Evolutionary conservation across 1,140 invertebrate species (phyloP).

Genomic region (Pentalonia nigronervosa): DNA sequence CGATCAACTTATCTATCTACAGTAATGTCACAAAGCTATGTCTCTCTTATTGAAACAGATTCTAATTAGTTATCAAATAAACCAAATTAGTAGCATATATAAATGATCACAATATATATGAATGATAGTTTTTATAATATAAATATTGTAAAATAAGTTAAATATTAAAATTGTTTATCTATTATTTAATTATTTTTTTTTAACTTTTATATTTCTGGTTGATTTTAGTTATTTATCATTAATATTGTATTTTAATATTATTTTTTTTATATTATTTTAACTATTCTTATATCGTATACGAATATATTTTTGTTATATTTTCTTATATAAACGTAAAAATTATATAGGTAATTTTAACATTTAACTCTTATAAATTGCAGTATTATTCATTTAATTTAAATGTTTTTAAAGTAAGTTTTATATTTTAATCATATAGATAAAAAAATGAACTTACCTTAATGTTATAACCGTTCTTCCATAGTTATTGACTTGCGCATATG

Average conservation of each 20-base stretch:
- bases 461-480: constrained; percentile 18
- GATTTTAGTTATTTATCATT: background rate
- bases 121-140: background rate
- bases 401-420: background rate
- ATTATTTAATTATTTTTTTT: background rate
- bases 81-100: background rate
- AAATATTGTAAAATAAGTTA: background rate
- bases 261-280: background rate
- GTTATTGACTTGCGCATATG: constrained; percentile 23
- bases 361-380: background rate
- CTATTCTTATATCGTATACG: no score
- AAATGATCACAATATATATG: background rate
- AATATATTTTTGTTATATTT: no score
- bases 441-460: background rate
- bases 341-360: no score
- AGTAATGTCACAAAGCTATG: background rate
- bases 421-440: background rate
- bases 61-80: background rate
- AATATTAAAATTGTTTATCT: constrained; percentile 8
- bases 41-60: background rate
- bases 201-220: background rate
- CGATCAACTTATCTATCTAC: background rate
- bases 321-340: no score
- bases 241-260: background rate
- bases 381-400: background rate